Conservation (phyloP, 2,888 invertebrate genomes). For the Drosophila ochracea region DNA sequence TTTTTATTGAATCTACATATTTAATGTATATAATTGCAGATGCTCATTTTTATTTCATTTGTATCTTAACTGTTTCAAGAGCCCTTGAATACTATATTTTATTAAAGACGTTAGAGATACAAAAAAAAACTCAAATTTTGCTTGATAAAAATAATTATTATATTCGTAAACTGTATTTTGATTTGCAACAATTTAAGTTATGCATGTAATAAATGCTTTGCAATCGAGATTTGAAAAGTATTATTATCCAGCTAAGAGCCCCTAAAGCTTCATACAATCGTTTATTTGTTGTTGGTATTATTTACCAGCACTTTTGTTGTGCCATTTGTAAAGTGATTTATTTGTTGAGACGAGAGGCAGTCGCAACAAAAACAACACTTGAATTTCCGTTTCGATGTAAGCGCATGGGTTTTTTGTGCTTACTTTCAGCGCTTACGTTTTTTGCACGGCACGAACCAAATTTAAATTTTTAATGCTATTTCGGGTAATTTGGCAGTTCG, state of each 20-base stretch:
- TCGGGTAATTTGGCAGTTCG: conserved; percentile 82
- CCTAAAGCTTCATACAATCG: conserved; percentile 8
- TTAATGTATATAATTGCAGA: not conserved
- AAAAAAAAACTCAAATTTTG: not conserved
- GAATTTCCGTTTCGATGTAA: conserved; percentile 40
- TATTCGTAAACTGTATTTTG: not conserved
- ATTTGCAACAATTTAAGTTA: not conserved
- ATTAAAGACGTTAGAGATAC: not conserved
- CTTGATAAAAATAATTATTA: not conserved
- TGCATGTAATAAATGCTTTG: too few species aligned
- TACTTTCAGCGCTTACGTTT: conserved; percentile 70
- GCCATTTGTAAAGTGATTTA: conserved; percentile 62
- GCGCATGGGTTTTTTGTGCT: conserved; percentile 35
- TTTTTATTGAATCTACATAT: not conserved
- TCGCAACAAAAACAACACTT: conserved; percentile 19
- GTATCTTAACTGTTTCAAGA: not conserved
- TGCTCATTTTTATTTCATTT: not conserved
- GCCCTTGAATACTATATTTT: not conserved
- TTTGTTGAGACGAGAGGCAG: conserved; percentile 28
- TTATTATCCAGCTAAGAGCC: not conserved
- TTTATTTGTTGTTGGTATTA: conserved; percentile 33
- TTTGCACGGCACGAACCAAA: conserved; percentile 64
- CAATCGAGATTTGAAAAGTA: not conserved
- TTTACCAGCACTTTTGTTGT: conserved; percentile 39
- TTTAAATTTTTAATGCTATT: conserved; percentile 81